Base-by-base conservation (phyloP, 2,113 vertebrate genomes). In the Falco punctatus region DNA sequence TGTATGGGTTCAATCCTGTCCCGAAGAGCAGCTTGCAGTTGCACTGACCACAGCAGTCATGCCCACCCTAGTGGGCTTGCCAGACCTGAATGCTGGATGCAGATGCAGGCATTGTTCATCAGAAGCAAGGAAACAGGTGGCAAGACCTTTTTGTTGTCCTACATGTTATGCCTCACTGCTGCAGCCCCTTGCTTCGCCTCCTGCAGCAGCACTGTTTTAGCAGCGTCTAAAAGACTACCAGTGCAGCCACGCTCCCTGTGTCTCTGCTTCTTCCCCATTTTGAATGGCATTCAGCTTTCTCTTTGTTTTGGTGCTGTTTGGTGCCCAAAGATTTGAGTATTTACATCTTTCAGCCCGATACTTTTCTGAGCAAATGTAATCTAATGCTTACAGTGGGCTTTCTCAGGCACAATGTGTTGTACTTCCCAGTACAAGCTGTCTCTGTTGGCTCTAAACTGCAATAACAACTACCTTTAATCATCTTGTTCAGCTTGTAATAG, bases 391-490 rank as follows among this genome's bases (percentile, higher is more conserved):
- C 40, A 94, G 70, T 1, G 15, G 69, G 42, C 80, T 92, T 92
- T 86, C 73, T 75, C 49, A 49, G 64, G 81, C 78, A 88, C 92
- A 70, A 13, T 40, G 54, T 80, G 89, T 72, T 95, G 87, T 94
- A 32, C 74, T 73, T 95, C 81, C 32, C 73, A 62, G 88, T 66
- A 94, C 94, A 94, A 89, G 84, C 81, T 92, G 92, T 96, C 87
- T 96, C 84, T 87, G 70, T 93, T 89, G 88, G 49, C 88, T 91
- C 92, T 89, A 65, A 89, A 73, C 77, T 58, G 86, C 92, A 94
- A 70, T 89, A 96, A 94, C 86, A 86, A 81, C 93, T 87, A 65
- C 84, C 94, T 96, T 91, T 94, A 95, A 96, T 95, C 77, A 92
- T 92, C 70, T 87, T 81, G 54, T 91, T 89, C 38, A 32, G 83